phyloP scores from a whole-genome alignment of 2,113 vertebrate species.

The Burhinus oedicnemus region DNA sequence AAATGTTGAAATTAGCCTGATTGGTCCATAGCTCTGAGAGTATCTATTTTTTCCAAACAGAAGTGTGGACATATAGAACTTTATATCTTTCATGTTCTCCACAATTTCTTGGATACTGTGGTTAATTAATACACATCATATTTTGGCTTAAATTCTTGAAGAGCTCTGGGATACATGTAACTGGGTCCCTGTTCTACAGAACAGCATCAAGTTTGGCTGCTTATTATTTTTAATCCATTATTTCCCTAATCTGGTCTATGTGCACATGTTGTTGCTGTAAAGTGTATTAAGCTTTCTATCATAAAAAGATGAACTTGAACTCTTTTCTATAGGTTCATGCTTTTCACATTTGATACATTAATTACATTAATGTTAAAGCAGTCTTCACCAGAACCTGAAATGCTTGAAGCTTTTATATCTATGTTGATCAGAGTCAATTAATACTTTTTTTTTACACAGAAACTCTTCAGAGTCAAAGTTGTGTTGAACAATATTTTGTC shows the following conservation, averaged over 20 bases:
- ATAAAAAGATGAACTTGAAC: background rate
- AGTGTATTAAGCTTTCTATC: background rate
- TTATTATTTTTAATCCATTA: background rate
- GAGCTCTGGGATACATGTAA: background rate
- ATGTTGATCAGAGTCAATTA: background rate
- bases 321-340: background rate
- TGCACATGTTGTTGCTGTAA: background rate
- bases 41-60: background rate
- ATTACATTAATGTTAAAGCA: background rate
- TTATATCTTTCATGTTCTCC: background rate
- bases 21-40: background rate
- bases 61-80: background rate
- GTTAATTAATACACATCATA: background rate
- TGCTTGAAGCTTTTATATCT: background rate
- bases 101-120: background rate
- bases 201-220: background rate
- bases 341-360: background rate
- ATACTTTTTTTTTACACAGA: background rate
- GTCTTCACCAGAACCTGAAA: background rate
- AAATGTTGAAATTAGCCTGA: background rate
- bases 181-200: background rate
- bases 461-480: background rate
- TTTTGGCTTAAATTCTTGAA: background rate
- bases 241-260: background rate
- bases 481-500: background rate